Evolutionary conservation across 92 coral and sea anemone genomes (phyloP), one percentile per base, ranked within the genome.

Genomic region (Isaurus tuberculatus): DNA sequence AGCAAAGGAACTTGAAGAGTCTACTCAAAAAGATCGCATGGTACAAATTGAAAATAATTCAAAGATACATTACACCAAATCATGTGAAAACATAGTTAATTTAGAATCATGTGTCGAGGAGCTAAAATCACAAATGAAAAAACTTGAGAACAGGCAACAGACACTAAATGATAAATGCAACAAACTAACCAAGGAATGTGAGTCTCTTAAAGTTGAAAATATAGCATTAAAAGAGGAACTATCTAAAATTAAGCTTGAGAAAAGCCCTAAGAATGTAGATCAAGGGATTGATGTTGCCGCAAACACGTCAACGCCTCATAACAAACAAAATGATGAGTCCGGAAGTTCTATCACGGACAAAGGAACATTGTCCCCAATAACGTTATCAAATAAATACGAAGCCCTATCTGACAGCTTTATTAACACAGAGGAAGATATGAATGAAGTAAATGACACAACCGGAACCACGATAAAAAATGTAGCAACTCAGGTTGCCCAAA

Each of bases 111-210:
- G 34, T 25, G 32, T 63, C 31, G 68, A 63, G 68, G 31, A 63
- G 31, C 32, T 63, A 29, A 63, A 63, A 63, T 63, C 68, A 63
- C 68, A 63, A 23, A 63, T 63, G 68, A 63, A 63, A 46, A 70
- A 37, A 70, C 28, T 70, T 40, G 75, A 70, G 28, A 40, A 70
- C 4, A 70, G 49, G 49, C 75, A 70, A n/a, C 75, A 70, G 29
- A 9, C 75, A 36, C 29, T 70, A 37, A 70, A 70, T 43, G 49
- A 70, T 23, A 70, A 70, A 70, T 70, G 75, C 75, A 70, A 70
- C 53, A 70, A 70, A 70, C 36, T 40, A 43, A 70, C 48, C n/a
- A 70, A 23, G 48, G 53, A 70, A 70, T 70, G 53, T 43, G 75
- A 70, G 27, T 70, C 53, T 36, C 75, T 70, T 23, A 70, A 70